Base-by-base conservation (phyloP, 2,797 vertebrate genomes). In the Nasua narica region DNA sequence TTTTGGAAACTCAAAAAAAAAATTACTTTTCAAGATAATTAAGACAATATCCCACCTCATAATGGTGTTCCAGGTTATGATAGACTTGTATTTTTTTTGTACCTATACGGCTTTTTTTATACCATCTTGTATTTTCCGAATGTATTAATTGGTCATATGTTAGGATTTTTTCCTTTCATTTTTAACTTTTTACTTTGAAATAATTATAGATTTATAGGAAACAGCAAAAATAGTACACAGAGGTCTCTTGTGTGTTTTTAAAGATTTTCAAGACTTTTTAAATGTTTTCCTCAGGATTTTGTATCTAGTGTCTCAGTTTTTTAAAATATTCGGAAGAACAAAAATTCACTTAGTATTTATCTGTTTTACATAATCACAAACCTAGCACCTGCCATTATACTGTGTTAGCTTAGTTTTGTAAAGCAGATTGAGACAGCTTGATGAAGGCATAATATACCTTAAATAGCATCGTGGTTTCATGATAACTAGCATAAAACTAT, bases 371-470 rank as follows among this genome's bases (percentile, higher is more conserved):
- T 82, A 91, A 82, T 85, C 37, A 93, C 37, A 94, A 79, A 92
- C 32, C 35, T 94, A 78, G 18, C 60, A 96, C 48, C 21, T 87
- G 23, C 78, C n/a, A 37, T 60, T 40, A 27, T 48, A 32, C 29
- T 90, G 25, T 54, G 90, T 84, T 78, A 37, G 48, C 86, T 65
- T 65, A 65, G 35, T 95, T 95, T 85, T 69, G 2, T 92, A 94
- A 93, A 94, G 35, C 40, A 95, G n/a, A 89, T 67, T 92, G 93
- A 96, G 15, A 85, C 7, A 86, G 76, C 82, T 91, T 97, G 83
- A 37, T 74, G 35, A 96, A 94, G 13, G 19, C 46, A 72, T 93
- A 76, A 23, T 65, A 25, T 94, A 37, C 58, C 52, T 89, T 86
- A 46, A 86, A 92, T 72, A 87, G 18, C 46, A 46, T 16, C 67